These are phyloP conservation scores for Drosophila tani DNA, from an alignment of 1,140 invertebrate species.

Conservation along the genomic window DNA sequence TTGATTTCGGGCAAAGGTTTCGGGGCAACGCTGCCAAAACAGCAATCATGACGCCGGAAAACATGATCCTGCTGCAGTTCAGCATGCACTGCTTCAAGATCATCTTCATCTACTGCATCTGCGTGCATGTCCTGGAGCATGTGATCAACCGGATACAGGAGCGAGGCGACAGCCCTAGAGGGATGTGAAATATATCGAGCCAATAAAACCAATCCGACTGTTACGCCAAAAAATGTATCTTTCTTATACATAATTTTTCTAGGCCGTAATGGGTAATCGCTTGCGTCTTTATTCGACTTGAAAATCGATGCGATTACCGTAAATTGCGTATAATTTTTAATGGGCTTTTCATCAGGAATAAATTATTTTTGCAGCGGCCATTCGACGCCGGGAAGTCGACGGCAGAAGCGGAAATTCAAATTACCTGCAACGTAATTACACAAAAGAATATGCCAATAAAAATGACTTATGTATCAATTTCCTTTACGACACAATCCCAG, in stretches of 20 bases:
- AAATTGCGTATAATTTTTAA: conserved; percentile 56
- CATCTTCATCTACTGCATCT: conserved; percentile 66
- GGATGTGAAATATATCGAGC: background rate
- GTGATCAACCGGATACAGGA: conserved; percentile 41
- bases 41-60: conserved; percentile 9
- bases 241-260: background rate
- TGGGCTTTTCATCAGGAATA: conserved; percentile 48
- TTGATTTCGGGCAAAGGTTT: background rate
- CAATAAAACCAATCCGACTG: background rate
- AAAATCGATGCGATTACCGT: conserved; percentile 51
- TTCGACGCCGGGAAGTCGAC: too few species aligned
- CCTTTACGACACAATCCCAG: conserved; percentile 66
- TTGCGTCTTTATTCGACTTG: conserved; percentile 5
- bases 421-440: conserved; percentile 81
- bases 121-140: conserved; percentile 61
- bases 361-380: conserved; percentile 14
- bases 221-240: background rate
- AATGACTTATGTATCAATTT: conserved; percentile 84
- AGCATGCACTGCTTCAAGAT: conserved; percentile 69
- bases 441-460: conserved; percentile 84
- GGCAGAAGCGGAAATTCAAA: conserved; percentile 65
- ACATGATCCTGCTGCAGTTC: conserved; percentile 50
- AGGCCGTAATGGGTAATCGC: too few species aligned
- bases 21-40: background rate
- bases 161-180: background rate